Evolutionary conservation across 2,797 vertebrate genomes (phyloP).

Genomic region (Eutrigla gurnardus): DNA sequence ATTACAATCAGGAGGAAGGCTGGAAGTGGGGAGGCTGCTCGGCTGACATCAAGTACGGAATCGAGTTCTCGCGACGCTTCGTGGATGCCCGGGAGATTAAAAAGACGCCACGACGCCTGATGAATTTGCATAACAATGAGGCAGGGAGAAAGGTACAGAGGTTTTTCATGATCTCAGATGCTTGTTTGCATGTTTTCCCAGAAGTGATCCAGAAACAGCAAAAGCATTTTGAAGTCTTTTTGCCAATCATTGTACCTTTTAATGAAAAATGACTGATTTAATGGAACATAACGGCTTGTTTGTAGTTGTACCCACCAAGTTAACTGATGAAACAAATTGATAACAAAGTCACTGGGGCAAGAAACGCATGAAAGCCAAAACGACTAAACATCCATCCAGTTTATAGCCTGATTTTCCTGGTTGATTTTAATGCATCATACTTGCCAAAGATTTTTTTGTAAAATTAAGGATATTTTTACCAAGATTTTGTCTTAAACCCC

Average conservation of each 20-base stretch:
- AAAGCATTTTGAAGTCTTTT: background rate
- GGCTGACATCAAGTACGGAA: slow-evolving; percentile 97
- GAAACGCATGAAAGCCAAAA: background rate
- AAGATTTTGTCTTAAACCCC: slow-evolving; percentile 12
- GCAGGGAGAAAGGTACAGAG: slow-evolving; percentile 95
- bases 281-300: background rate
- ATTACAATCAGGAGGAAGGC: slow-evolving; percentile 97
- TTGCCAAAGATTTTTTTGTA: background rate
- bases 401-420: background rate
- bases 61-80: slow-evolving; percentile 97
- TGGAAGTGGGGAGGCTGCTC: slow-evolving; percentile 99
- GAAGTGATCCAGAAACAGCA: background rate
- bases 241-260: background rate
- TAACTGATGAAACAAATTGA: background rate
- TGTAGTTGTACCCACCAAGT: background rate
- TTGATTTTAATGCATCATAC: background rate
- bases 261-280: background rate
- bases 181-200: background rate
- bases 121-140: slow-evolving; percentile 99
- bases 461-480: background rate
- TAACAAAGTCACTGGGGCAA: background rate
- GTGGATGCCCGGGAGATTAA: slow-evolving; percentile 98
- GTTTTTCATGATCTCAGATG: background rate
- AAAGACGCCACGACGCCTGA: slow-evolving; percentile 97
- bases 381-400: background rate